Conservation (phyloP, 2,113 vertebrate genomes). For the Stomatorhinus ivindoensis region DNA sequence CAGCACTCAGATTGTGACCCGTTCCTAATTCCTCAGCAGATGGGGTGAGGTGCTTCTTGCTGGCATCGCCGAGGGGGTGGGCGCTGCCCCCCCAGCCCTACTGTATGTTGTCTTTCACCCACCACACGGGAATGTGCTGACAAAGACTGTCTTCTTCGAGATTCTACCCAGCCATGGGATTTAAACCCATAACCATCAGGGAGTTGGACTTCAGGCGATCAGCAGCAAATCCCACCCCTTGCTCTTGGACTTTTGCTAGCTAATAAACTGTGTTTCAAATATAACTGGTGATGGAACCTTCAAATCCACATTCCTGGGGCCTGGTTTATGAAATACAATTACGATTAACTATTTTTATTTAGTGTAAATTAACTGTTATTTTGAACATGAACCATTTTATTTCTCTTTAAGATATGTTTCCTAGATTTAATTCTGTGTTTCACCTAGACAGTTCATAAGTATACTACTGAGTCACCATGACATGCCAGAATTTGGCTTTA, state of each 20-base stretch:
- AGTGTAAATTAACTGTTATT: not conserved
- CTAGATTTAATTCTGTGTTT: not conserved
- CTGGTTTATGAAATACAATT: not conserved
- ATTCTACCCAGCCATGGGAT: not conserved
- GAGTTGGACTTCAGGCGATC: not conserved
- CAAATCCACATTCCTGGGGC: not conserved
- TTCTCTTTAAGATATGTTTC: not conserved
- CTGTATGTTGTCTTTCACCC: not conserved
- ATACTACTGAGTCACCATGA: not conserved
- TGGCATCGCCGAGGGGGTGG: not conserved
- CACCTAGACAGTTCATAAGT: not conserved
- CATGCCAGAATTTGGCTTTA: not conserved
- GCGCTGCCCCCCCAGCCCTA: too few species aligned
- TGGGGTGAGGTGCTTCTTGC: slow-evolving; percentile 1
- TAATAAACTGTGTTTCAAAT: not conserved
- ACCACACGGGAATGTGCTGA: not conserved
- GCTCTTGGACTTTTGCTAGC: not conserved
- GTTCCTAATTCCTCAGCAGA: not conserved
- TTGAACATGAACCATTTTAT: not conserved
- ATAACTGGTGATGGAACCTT: not conserved
- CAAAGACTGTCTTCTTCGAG: not conserved
- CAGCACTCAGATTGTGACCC: not conserved
- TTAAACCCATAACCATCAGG: not conserved
- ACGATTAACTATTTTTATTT: not conserved
- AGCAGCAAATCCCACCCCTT: not conserved